phyloP scores from a whole-genome alignment of 2,888 invertebrate genomes.

The Microctonus hyperodae region DNA sequence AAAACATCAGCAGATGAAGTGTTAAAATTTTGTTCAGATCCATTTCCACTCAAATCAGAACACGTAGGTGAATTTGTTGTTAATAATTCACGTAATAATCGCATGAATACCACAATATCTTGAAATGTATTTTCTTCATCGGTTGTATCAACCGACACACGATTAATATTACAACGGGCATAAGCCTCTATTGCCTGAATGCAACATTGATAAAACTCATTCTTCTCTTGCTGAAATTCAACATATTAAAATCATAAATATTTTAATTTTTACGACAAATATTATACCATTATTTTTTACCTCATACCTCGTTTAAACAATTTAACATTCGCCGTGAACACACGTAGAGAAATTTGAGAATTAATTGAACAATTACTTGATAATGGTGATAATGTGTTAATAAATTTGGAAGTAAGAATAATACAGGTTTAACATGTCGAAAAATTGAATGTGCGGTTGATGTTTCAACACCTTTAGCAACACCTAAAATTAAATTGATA shows the following conservation, averaged over 20 bases:
- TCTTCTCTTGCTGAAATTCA: conserved; percentile 66
- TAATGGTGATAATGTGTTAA: conserved; percentile 81
- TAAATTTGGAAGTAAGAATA: conserved; percentile 75
- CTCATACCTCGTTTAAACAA: conserved; percentile 63
- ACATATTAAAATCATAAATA: conserved; percentile 24
- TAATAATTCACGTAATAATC: conserved; percentile 72
- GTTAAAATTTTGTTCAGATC: conserved; percentile 12
- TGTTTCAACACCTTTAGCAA: conserved; percentile 70
- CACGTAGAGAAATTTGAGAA: conserved; percentile 76
- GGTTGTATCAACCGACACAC: conserved; percentile 69
- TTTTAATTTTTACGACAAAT: neutral
- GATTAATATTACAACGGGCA: conserved; percentile 71
- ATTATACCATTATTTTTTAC: neutral
- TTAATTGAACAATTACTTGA: conserved; percentile 78
- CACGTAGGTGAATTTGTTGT: conserved; percentile 66
- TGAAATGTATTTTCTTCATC: conserved; percentile 78
- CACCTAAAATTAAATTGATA: conserved; percentile 62
- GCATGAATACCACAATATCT: conserved; percentile 82
- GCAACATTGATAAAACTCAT: conserved; percentile 73
- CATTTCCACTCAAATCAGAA: conserved; percentile 25
- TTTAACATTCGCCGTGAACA: conserved; percentile 76
- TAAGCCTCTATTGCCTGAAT: conserved; percentile 76
- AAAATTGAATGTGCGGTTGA: conserved; percentile 66
- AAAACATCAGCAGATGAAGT: conserved; percentile 69
- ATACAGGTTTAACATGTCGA: conserved; percentile 70